phyloP scores from a whole-genome alignment of 2,113 vertebrate species.

The Mobula birostris region DNA sequence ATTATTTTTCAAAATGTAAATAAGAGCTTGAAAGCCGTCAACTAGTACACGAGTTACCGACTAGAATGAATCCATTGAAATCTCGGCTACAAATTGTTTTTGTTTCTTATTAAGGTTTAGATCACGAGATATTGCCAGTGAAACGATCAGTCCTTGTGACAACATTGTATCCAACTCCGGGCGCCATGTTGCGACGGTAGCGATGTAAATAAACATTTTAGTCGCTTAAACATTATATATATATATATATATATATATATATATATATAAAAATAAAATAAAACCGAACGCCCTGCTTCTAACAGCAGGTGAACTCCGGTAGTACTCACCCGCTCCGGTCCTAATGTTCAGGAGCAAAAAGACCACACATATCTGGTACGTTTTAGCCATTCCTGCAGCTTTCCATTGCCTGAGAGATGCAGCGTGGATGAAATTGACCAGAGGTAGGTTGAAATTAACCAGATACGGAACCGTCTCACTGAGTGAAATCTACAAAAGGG shows the following conservation, averaged over 20 bases:
- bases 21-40: neutral
- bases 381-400: constrained; percentile 13
- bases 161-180: neutral
- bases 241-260: neutral
- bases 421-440: neutral
- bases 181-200: constrained; percentile 21
- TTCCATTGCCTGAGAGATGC: neutral
- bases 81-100: neutral
- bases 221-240: neutral
- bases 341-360: neutral
- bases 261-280: neutral
- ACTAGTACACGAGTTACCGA: neutral
- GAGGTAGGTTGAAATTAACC: neutral
- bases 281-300: neutral
- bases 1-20: too few relatives aligned
- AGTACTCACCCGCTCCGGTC: neutral
- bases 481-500: neutral
- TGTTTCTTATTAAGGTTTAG: neutral
- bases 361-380: neutral
- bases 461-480: neutral
- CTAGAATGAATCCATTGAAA: neutral
- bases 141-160: neutral
- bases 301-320: neutral
- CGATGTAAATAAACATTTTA: neutral
- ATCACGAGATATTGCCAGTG: neutral